These are phyloP conservation scores for Phalloptychus januarius DNA, from an alignment of 2,797 vertebrate genomes.

Conservation along the genomic window DNA sequence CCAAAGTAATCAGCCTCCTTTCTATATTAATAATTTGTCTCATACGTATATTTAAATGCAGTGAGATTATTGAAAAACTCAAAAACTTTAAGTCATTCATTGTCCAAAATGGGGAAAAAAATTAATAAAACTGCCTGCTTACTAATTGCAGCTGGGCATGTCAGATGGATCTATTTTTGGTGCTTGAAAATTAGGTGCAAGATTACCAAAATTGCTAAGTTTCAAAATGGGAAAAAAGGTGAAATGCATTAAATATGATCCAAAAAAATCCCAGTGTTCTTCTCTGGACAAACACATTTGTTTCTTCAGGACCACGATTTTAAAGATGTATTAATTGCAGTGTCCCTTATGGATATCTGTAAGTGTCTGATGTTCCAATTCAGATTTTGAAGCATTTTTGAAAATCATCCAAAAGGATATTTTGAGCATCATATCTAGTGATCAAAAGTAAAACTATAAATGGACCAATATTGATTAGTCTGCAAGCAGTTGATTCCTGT, in stretches of 20 bases:
- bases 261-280: neutral
- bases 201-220: neutral
- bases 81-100: neutral
- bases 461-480: neutral
- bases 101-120: neutral
- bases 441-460: neutral
- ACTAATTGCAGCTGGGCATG: neutral
- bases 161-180: neutral
- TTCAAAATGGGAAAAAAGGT: neutral
- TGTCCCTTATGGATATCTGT: neutral
- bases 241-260: neutral
- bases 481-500: neutral
- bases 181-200: neutral
- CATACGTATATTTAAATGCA: neutral
- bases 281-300: neutral
- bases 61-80: neutral
- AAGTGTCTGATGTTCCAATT: neutral
- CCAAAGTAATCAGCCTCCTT: neutral
- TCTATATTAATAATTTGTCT: neutral
- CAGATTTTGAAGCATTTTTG: neutral
- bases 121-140: neutral
- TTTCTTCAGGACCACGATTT: neutral
- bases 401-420: neutral
- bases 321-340: neutral
- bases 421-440: neutral